Conservation (phyloP, 2,888 invertebrate species). For the Argyresthia albistria region DNA sequence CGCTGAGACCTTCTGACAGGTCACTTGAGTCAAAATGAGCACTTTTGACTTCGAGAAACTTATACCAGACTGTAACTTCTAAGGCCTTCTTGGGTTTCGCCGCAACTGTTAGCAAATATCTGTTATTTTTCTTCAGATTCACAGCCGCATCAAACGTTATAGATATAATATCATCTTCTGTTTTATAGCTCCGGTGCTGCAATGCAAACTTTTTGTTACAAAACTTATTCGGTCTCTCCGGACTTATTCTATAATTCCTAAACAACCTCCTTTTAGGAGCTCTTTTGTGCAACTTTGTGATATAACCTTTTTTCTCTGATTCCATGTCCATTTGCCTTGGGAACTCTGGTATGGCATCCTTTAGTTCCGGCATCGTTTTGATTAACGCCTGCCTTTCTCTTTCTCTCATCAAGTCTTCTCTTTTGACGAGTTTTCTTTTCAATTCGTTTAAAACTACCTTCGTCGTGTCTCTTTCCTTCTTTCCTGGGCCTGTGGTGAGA, state of each 20-base stretch:
- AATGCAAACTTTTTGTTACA: slow-evolving; percentile 24
- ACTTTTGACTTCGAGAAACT: slow-evolving; percentile 7
- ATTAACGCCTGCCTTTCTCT: slow-evolving; percentile 57
- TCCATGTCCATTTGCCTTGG: slow-evolving; percentile 51
- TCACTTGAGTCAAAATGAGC: slow-evolving; percentile 17
- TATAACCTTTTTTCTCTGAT: slow-evolving; percentile 34
- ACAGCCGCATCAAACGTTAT: slow-evolving; percentile 1
- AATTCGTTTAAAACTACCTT: slow-evolving; percentile 52
- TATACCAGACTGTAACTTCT: slow-evolving; percentile 10
- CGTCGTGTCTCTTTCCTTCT: slow-evolving; percentile 45
- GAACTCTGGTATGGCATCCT: slow-evolving; percentile 47
- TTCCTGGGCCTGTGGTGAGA: slow-evolving; percentile 45
- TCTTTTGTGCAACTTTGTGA: slow-evolving; percentile 30
- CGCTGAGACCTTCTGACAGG: slow-evolving; percentile 25
- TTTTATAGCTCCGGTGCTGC: slow-evolving; percentile 8
- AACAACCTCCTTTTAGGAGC: slow-evolving; percentile 19
- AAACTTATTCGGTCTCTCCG: background rate
- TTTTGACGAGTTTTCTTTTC: slow-evolving; percentile 51
- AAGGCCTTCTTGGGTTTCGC: slow-evolving; percentile 13
- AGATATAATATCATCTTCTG: background rate
- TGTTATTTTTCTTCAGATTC: slow-evolving; percentile 23
- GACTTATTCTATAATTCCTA: slow-evolving; percentile 20
- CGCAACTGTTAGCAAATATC: slow-evolving; percentile 25
- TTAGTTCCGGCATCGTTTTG: slow-evolving; percentile 59
- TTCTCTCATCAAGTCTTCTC: slow-evolving; percentile 62